Conservation (phyloP, 2,113 vertebrate genomes). For the Procavia capensis region DNA sequence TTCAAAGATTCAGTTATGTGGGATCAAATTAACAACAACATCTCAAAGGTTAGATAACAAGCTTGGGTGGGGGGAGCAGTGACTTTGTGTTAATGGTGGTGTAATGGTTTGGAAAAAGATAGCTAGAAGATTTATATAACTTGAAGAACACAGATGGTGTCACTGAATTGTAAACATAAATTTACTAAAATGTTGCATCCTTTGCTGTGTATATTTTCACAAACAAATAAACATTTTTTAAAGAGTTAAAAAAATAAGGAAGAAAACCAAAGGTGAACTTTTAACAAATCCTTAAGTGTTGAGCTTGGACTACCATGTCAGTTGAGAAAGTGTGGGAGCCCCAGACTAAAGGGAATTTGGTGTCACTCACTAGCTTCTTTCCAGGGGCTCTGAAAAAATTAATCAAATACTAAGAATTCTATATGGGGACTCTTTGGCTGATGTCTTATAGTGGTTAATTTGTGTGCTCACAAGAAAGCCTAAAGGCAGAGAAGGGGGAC, state of each 20-base stretch:
- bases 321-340: background rate
- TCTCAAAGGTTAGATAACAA: background rate
- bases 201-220: background rate
- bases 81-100: background rate
- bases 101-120: background rate
- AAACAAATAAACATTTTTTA: too few species aligned
- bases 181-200: background rate
- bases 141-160: background rate
- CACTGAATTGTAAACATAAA: background rate
- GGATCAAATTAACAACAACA: background rate
- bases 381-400: too few species aligned
- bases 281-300: background rate
- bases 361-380: background rate
- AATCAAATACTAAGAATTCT: too few species aligned
- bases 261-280: background rate
- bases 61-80: background rate
- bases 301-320: background rate
- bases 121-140: background rate
- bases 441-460: too few species aligned
- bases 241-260: background rate
- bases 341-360: background rate
- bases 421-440: too few species aligned
- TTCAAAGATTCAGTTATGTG: background rate
- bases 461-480: background rate
- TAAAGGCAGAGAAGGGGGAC: background rate